A percentile compares a stretch with the other conserved stretches of the same genome.
phyloP scores from a whole-genome alignment of 1,140 invertebrate genomes.

The Agrilus planipennis region DNA sequence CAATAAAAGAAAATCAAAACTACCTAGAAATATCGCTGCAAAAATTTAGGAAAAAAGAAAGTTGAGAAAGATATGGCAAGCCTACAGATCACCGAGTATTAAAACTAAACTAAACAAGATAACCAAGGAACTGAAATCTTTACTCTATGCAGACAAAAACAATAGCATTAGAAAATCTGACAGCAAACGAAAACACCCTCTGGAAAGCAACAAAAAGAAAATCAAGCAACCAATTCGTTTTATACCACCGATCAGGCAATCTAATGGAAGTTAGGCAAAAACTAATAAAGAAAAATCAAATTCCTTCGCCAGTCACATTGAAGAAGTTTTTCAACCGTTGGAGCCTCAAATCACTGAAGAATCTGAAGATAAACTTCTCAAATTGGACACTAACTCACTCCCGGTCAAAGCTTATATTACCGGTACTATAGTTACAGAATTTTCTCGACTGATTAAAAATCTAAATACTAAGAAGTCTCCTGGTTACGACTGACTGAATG shows the following conservation, averaged over 20 bases:
- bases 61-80: conserved; percentile 1
- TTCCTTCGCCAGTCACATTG: not conserved
- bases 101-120: not conserved
- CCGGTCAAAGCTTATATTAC: not conserved
- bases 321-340: not conserved
- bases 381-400: too few species aligned
- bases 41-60: not conserved
- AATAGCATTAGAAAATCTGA: not conserved
- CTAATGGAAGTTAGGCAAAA: not conserved
- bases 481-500: too few species aligned
- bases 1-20: too few species aligned
- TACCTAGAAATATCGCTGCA: not conserved
- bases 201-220: not conserved
- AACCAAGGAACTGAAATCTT: not conserved
- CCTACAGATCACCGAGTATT: not conserved
- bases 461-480: conserved; percentile 9
- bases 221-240: not conserved
- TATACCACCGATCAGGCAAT: not conserved
- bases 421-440: not conserved
- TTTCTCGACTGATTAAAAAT: not conserved
- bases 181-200: not conserved
- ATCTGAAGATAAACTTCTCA: not conserved
- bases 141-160: not conserved
- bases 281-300: not conserved
- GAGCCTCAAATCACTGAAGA: not conserved